Conservation (phyloP, 2,888 invertebrate genomes). For the Leptopilina syphax region DNA sequence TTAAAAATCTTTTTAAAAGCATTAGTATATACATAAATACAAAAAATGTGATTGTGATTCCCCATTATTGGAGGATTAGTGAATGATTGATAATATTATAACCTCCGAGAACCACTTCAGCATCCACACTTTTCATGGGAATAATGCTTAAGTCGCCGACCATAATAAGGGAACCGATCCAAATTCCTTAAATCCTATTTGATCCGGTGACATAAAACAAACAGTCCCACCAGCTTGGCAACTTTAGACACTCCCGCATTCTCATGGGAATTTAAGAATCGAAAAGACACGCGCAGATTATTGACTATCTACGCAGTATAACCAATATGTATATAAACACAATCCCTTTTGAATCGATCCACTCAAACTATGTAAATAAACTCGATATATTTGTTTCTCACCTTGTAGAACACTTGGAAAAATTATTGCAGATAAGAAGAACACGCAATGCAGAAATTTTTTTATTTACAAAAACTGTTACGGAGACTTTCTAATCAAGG, state of each 20-base stretch:
- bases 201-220: slow-evolving; percentile 72
- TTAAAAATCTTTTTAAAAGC: neutral
- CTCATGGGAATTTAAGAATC: slow-evolving; percentile 27
- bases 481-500: no score
- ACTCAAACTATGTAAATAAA: neutral
- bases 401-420: no score
- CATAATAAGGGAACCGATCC: slow-evolving; percentile 60
- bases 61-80: neutral
- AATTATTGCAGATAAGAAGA: no score
- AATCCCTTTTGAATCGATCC: neutral
- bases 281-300: slow-evolving; percentile 18
- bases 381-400: no score
- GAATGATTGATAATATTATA: slow-evolving; percentile 24
- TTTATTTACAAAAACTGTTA: no score
- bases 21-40: neutral
- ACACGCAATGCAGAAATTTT: no score
- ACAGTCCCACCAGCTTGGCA: slow-evolving; percentile 63
- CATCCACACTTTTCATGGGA: slow-evolving; percentile 59
- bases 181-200: slow-evolving; percentile 71
- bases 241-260: slow-evolving; percentile 40
- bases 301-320: neutral
- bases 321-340: slow-evolving; percentile 14
- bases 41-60: neutral
- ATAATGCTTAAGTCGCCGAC: slow-evolving; percentile 57
- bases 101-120: slow-evolving; percentile 8